Percentiles rank a stretch among this genome's conserved stretches.
phyloP scores from a whole-genome alignment of 1,140 invertebrate genomes.

The Brachionus koreanus region DNA sequence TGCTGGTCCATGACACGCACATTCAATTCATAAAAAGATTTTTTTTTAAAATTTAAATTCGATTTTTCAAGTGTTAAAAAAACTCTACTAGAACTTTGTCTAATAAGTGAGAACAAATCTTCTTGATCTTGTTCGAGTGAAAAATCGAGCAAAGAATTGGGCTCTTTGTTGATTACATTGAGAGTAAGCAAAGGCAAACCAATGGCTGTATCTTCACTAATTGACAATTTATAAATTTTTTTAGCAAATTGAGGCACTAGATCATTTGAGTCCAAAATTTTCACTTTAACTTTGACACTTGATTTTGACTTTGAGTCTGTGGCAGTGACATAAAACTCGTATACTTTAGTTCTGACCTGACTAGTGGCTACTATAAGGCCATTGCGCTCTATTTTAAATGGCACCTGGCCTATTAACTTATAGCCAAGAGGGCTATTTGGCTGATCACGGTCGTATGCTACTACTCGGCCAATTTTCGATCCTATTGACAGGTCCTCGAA shows the following conservation, averaged over 20 bases:
- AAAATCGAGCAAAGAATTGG: neutral
- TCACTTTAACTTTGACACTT: constrained; percentile 36
- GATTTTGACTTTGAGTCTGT: neutral
- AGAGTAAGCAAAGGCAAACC: constrained; percentile 26
- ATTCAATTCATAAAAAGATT: constrained; percentile 16
- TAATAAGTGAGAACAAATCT: constrained; percentile 6
- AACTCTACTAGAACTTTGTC: neutral
- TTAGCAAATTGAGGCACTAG: neutral
- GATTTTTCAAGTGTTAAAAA: constrained; percentile 28
- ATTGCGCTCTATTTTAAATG: constrained; percentile 7
- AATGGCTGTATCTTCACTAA: constrained; percentile 1
- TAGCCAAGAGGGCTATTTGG: neutral
- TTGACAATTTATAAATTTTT: neutral
- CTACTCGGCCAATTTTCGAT: constrained; percentile 2
- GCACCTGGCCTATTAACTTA: neutral
- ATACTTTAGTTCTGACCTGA: neutral
- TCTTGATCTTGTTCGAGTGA: neutral
- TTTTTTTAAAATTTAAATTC: constrained; percentile 39
- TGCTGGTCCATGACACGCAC: neutral
- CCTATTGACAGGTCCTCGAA: neutral
- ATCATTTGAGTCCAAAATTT: constrained; percentile 29
- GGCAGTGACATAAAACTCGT: constrained; percentile 27
- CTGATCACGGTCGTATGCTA: constrained; percentile 1
- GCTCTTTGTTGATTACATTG: constrained; percentile 3
- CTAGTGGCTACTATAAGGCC: neutral